Percentiles rank a stretch among this genome's conserved stretches.
Evolutionary conservation across 2,113 vertebrate genomes (phyloP).

Genomic region (Cavia porcellus): DNA sequence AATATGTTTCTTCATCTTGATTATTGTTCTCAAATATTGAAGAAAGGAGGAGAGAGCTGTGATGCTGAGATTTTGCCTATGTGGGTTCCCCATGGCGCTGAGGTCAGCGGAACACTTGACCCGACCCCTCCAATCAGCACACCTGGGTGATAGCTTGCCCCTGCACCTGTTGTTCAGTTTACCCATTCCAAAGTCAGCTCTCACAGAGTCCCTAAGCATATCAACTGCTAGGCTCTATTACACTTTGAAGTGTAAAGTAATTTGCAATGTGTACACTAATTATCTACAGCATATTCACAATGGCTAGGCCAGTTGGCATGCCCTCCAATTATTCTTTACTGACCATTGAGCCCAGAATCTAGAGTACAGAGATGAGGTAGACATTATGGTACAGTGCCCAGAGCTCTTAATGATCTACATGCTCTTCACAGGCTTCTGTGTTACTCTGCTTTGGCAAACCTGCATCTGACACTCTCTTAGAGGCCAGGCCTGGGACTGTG

Average conservation of each 20-base stretch:
- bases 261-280: neutral
- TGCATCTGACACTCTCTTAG: neutral
- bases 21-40: neutral
- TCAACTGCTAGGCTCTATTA: neutral
- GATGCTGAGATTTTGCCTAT: neutral
- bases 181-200: neutral
- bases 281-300: neutral
- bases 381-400: neutral
- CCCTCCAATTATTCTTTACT: conserved; percentile 4
- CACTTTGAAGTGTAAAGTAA: neutral
- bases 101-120: neutral
- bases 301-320: neutral
- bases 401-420: neutral
- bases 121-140: neutral
- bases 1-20: neutral
- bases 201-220: neutral
- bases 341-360: neutral
- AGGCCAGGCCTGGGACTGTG: neutral
- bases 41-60: neutral
- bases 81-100: neutral
- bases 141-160: neutral
- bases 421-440: neutral
- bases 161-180: too few species aligned
- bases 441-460: neutral
- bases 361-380: neutral